These are phyloP conservation scores for Torymus tubicola DNA, from an alignment of 2,888 invertebrate species.

Conservation along the genomic window DNA sequence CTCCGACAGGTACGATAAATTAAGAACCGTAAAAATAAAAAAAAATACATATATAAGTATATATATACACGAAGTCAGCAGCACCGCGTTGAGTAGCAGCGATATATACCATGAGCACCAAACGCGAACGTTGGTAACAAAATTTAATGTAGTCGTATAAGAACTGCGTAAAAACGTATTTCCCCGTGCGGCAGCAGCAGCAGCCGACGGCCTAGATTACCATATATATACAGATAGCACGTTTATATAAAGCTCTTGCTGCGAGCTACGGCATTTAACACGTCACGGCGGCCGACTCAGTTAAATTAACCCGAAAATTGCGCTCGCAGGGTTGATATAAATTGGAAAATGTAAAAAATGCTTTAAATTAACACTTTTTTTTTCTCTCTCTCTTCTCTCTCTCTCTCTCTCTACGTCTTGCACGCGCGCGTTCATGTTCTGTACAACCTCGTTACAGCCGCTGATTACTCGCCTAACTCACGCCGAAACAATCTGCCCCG, in stretches of 20 bases:
- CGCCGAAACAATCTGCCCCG: slow-evolving; percentile 36
- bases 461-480: slow-evolving; percentile 36
- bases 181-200: background rate
- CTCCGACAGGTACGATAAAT: no score
- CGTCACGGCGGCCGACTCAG: background rate
- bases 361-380: slow-evolving; percentile 33
- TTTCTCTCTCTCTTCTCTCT: background rate
- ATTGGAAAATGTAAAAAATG: slow-evolving; percentile 33
- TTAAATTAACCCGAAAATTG: slow-evolving; percentile 50
- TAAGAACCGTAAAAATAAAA: no score
- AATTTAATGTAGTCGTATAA: slow-evolving; percentile 15
- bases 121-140: background rate
- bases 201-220: background rate
- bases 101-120: no score
- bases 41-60: no score
- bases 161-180: slow-evolving; percentile 6
- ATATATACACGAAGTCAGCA: no score
- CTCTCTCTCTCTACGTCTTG: no score
- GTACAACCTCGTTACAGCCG: slow-evolving; percentile 21
- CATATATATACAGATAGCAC: slow-evolving; percentile 1
- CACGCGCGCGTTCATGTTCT: no score
- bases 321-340: slow-evolving; percentile 13
- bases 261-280: slow-evolving; percentile 26
- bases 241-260: background rate
- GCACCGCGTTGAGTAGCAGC: no score